phyloP scores from a whole-genome alignment of 2,797 vertebrate genomes.

The Rhodeus uyekii region DNA sequence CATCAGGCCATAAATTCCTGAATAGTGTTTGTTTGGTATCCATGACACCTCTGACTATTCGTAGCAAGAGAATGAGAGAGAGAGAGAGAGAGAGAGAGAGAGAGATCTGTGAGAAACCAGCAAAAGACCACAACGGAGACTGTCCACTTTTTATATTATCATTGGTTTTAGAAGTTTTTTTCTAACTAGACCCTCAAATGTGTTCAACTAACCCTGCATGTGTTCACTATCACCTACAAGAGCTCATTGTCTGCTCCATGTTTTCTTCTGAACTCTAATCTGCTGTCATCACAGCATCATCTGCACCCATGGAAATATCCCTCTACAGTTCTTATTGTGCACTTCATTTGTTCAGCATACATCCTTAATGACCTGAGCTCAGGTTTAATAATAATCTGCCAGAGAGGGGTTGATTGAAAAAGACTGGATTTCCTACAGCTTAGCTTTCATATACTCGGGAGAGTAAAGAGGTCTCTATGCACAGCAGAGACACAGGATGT shows the following conservation, averaged over 20 bases:
- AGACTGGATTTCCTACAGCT: slow-evolving; percentile 44
- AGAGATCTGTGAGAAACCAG: slow-evolving; percentile 1
- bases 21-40: slow-evolving; percentile 99
- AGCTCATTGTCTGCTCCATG: background rate
- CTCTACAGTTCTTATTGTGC: slow-evolving; percentile 18
- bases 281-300: slow-evolving; percentile 1
- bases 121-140: background rate
- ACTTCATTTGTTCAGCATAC: slow-evolving; percentile 29
- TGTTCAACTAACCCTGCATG: too few species aligned
- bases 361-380: slow-evolving; percentile 51
- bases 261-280: background rate
- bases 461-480: slow-evolving; percentile 44
- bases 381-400: slow-evolving; percentile 41
- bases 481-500: slow-evolving; percentile 36
- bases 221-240: background rate
- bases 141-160: background rate
- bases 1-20: slow-evolving; percentile 95
- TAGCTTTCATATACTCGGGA: slow-evolving; percentile 41
- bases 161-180: background rate
- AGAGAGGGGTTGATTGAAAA: slow-evolving; percentile 49
- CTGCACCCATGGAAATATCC: slow-evolving; percentile 16
- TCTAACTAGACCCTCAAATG: too few species aligned
- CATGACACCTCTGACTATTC: slow-evolving; percentile 90
- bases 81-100: slow-evolving; percentile 23
- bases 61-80: slow-evolving; percentile 40